phyloP scores from a whole-genome alignment of 2,888 invertebrate genomes.

The Heteromurus nitidus region DNA sequence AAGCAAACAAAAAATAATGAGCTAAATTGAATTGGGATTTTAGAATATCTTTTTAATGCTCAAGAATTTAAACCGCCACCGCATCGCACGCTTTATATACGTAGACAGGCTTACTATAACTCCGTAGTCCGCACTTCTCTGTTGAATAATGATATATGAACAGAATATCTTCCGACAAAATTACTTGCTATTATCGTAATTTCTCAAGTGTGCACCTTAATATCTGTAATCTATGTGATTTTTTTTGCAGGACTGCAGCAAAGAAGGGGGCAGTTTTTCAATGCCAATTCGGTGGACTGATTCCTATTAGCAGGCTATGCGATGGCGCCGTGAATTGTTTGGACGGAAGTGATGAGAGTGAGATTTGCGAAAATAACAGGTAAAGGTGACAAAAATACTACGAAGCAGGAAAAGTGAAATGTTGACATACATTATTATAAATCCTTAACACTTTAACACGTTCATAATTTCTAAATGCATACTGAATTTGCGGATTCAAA shows the following conservation, averaged over 20 bases:
- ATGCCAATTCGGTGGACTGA: conserved; percentile 75
- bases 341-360: conserved; percentile 62
- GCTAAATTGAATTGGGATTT: neutral
- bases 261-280: conserved; percentile 74
- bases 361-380: conserved; percentile 68
- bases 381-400: conserved; percentile 14
- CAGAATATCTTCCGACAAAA: neutral
- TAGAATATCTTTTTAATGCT: neutral
- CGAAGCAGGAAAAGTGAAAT: neutral
- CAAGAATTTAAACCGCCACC: neutral
- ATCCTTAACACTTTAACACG: too few species aligned
- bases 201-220: conserved; percentile 17
- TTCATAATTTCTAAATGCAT: too few species aligned
- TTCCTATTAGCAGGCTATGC: conserved; percentile 74
- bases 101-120: too few species aligned
- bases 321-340: conserved; percentile 72
- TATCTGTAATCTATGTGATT: neutral
- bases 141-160: neutral
- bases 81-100: neutral
- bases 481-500: too few species aligned
- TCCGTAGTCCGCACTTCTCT: neutral
- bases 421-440: too few species aligned
- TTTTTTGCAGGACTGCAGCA: conserved; percentile 57
- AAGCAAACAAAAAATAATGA: neutral
- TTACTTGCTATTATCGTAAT: neutral